phyloP scores from a whole-genome alignment of 2,113 vertebrate genomes.

The Acanthochromis polyacanthus region DNA sequence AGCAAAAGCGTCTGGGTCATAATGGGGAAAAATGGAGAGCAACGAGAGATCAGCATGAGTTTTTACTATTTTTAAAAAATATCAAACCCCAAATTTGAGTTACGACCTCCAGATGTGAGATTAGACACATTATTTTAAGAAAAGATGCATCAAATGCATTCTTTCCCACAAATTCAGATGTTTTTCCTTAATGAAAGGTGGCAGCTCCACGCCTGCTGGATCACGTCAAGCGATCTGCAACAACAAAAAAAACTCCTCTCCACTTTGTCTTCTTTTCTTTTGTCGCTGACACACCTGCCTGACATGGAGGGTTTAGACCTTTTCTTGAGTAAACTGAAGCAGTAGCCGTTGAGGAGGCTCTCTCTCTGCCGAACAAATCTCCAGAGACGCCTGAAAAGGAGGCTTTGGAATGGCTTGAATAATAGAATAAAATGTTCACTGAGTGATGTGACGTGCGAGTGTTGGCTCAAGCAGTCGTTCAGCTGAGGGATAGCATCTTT shows the following conservation, averaged over 20 bases:
- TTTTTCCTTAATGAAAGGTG: constrained; percentile 16
- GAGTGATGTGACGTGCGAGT: constrained; percentile 48
- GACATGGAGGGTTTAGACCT: background rate
- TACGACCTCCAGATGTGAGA: too few species aligned
- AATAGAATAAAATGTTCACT: constrained; percentile 49
- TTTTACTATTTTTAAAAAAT: background rate
- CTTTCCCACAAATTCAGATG: background rate
- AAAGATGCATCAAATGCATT: too few species aligned
- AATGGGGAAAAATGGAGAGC: constrained; percentile 15
- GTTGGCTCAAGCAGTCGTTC: constrained; percentile 31
- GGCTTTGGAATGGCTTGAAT: constrained; percentile 31
- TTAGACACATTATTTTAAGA: too few species aligned
- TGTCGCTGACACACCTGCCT: constrained; percentile 22
- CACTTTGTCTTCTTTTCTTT: background rate
- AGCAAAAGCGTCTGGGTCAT: constrained; percentile 35
- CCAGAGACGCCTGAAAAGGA: constrained; percentile 28
- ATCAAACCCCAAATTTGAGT: too few species aligned
- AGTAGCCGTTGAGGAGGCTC: constrained; percentile 20
- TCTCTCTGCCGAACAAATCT: constrained; percentile 24
- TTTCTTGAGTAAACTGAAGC: constrained; percentile 10
- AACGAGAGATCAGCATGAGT: background rate
- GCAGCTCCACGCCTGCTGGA: constrained; percentile 19
- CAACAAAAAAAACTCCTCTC: constrained; percentile 7
- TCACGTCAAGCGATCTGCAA: background rate
- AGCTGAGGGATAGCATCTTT: constrained; percentile 39